These are phyloP conservation scores for Trachythela sp. DNA, from an alignment of 64 coral and sea anemone species.

Conservation along the genomic window DNA sequence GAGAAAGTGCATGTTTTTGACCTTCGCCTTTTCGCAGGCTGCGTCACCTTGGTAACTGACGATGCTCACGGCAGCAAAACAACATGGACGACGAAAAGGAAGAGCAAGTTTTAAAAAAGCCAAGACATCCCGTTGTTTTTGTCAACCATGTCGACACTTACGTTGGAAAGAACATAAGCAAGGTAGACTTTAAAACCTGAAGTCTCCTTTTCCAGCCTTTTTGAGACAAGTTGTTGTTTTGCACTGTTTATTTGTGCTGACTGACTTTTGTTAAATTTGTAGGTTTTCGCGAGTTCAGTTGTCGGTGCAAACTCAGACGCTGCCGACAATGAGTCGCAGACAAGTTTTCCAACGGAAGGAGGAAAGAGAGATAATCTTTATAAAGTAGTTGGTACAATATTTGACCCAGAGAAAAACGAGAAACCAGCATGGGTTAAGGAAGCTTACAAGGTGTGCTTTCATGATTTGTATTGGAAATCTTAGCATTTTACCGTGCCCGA, in stretches of 20 bases:
- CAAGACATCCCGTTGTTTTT: constrained; percentile 70
- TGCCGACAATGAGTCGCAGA: neutral
- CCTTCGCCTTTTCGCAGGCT: constrained; percentile 30
- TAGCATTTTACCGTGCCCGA: too few relatives aligned
- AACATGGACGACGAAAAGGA: constrained; percentile 78
- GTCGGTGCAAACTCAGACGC: neutral
- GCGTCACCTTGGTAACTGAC: neutral
- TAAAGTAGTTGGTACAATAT: constrained; percentile 14
- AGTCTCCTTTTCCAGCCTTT: neutral
- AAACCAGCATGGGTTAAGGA: constrained; percentile 3
- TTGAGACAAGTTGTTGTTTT: neutral
- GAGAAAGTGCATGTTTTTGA: too few relatives aligned
- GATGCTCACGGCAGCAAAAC: constrained; percentile 21
- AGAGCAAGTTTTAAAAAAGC: constrained; percentile 32
- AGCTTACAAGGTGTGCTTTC: neutral
- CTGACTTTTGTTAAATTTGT: neutral
- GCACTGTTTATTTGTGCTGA: neutral
- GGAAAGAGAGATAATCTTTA: neutral
- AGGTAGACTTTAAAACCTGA: constrained; percentile 46
- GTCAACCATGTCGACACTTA: constrained; percentile 92
- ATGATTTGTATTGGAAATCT: too few relatives aligned
- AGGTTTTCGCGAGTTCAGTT: constrained; percentile 1
- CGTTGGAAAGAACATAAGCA: constrained; percentile 87
- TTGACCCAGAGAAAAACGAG: constrained; percentile 9
- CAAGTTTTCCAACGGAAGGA: neutral